Evolutionary conservation across 2,113 vertebrate species (phyloP), one percentile per base, ranked within the genome.

Genomic region (Tautogolabrus adspersus): DNA sequence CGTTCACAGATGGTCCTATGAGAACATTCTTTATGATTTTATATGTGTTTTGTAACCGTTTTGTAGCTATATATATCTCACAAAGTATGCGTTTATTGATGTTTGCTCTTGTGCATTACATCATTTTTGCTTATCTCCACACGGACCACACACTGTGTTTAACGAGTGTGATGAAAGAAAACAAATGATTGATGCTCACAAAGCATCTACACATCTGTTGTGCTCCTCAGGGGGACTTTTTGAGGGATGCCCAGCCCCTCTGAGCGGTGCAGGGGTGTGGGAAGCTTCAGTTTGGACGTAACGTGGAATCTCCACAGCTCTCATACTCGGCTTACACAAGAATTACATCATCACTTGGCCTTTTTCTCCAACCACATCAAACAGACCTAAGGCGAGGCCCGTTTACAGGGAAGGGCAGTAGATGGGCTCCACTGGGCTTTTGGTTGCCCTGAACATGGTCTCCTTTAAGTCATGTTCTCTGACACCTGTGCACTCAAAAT

Each of bases 181-280:
- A 82, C 76, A 67, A 71, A 62, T 92, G 91, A 93, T 85, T 89
- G 90, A 92, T 91, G 84, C 85, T 55, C 67, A 75, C 56, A 67
- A 59, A 85, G 70, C 63, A 84, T 87, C 81, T 56, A 72, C 85
- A 91, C 93, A 93, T 93, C 91, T 93, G 91, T 79, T 90, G 83
- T 82, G 78, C 83, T 88, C 75, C 79, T 86, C 23, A 6, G 90
- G 87, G 88, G 86, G 74, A 67, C 73, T 75, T 75, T 52, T 75
- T 88, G 82, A 88, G 81, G 88, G 90, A 86, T 83, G 83, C 80
- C 83, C 81, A 60, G 64, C 83, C 85, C 84, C 66, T 83, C 60
- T 79, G 47, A 87, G 84, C 86, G 64, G 71, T 78, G 63, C 83
- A 49, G 84, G 82, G 77, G 66, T 90, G 89, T 88, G 89, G 88